Conservation (phyloP, 2,113 vertebrate genomes). For the Crypturellus undulatus region DNA sequence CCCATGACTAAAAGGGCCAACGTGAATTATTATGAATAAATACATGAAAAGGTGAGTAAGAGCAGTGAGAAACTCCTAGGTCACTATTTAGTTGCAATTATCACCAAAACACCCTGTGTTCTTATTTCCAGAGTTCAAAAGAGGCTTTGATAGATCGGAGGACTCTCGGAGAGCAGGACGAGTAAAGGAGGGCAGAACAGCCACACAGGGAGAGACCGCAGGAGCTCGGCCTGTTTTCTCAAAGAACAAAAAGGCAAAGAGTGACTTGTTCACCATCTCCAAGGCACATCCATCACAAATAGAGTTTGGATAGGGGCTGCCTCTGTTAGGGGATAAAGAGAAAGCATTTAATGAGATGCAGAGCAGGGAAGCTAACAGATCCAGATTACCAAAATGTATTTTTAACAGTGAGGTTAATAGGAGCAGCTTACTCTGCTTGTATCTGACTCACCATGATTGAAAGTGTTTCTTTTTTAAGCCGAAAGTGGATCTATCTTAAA, state of each 20-base stretch:
- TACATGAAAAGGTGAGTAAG: neutral
- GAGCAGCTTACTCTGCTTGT: neutral
- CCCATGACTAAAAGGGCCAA: neutral
- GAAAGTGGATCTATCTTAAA: neutral
- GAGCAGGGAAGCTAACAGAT: neutral
- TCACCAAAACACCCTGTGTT: neutral
- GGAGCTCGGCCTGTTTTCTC: neutral
- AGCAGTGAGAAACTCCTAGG: neutral
- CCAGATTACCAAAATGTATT: neutral
- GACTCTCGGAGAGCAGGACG: neutral
- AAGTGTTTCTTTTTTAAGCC: neutral
- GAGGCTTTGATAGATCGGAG: neutral
- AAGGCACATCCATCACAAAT: neutral
- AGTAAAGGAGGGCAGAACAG: neutral
- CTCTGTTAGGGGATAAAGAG: neutral
- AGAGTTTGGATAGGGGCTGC: neutral
- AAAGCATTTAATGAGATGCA: neutral
- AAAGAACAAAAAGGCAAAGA: neutral
- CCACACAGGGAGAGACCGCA: neutral
- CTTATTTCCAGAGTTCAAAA: neutral
- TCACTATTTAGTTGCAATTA: neutral
- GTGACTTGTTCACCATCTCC: neutral
- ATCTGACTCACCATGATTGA: neutral
- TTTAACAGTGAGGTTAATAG: neutral
- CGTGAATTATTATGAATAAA: neutral